Percentiles rank a stretch among this genome's conserved stretches.
These are phyloP conservation scores for Petrocephalus microphthalmus DNA, from an alignment of 2,113 vertebrate genomes.

Conservation along the genomic window DNA sequence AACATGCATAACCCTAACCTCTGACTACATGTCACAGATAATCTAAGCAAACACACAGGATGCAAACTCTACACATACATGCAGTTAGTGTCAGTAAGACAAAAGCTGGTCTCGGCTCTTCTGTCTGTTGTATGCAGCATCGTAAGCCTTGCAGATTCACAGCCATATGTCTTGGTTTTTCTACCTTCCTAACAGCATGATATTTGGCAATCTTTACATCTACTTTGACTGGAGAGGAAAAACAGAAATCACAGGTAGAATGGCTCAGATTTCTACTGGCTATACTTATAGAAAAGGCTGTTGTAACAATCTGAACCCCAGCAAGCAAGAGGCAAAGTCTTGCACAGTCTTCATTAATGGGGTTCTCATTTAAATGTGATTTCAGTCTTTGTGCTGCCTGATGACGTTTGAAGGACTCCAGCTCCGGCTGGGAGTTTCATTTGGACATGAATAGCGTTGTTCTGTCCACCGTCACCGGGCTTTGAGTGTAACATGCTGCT, in stretches of 20 bases:
- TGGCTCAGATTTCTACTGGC: not conserved
- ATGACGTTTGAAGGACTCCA: not conserved
- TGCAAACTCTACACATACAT: not conserved
- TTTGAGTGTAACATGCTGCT: constrained; percentile 26
- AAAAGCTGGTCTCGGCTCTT: not conserved
- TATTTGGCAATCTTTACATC: constrained; percentile 96
- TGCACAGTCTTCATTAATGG: not conserved
- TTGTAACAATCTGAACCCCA: not conserved
- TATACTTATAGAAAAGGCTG: not conserved
- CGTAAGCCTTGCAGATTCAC: not conserved
- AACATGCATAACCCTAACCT: too few species aligned
- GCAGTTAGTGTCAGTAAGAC: not conserved
- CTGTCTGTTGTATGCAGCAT: not conserved
- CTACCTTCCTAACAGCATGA: constrained; percentile 68
- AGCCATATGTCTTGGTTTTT: not conserved
- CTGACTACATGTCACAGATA: not conserved
- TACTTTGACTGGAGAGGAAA: constrained; percentile 92
- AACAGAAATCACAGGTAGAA: constrained; percentile 80
- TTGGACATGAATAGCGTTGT: not conserved
- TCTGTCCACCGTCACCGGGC: not conserved
- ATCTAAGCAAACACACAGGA: not conserved
- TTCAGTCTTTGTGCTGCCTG: not conserved
- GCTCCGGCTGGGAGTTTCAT: not conserved
- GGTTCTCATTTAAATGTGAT: not conserved
- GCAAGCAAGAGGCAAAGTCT: not conserved